Evolutionary conservation across 2,113 vertebrate species (phyloP), one percentile per base, ranked within the genome.

Genomic region (Otis tarda): DNA sequence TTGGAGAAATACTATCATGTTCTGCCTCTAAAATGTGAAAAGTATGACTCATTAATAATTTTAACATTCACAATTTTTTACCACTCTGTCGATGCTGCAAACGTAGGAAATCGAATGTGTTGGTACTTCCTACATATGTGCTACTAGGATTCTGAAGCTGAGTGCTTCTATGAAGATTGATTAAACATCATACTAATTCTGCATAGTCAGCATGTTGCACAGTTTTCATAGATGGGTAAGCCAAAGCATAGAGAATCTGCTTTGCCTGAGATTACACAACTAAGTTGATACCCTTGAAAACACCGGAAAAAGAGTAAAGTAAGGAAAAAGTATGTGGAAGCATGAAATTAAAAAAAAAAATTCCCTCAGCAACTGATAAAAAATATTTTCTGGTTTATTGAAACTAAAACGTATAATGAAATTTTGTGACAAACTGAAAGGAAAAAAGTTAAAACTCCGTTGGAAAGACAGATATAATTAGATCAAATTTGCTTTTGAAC

Each of bases 151-250:
- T 77, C 70, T 86, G 78, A 73, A 87, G 63, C 45, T 57, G 47
- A 87, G 39, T 61, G 49, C 49, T 73, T 75, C 81, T 89, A 7
- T 60, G 74, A 68, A 87, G 65, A 65, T 61, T 91, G 61, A 87
- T 95, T 87, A 95, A 95, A 45, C 33, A 76, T 87, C 74, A 20
- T 55, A 45, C 37, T 80, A 93, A 89, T 88, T 96, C 82, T 90
- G 84, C 93, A 89, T n/a, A 61, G 73, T 78, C 82, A 87, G 70
- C 84, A 53, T 53, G 24, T 55, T 85, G 14, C n/a, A 73, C 43
- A 79, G 65, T 45, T 95, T 95, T 95, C 93, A 30, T 81, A 75
- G 77, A 67, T 76, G 75, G 43, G 55, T 90, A 87, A 94, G 67
- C 37, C 85, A 87, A 90, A 91, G 75, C 82, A 55, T 76, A 79